Percentiles rank a stretch among this genome's conserved stretches.
phyloP scores from a whole-genome alignment of 1,140 invertebrate genomes.

The Theocolax elegans region DNA sequence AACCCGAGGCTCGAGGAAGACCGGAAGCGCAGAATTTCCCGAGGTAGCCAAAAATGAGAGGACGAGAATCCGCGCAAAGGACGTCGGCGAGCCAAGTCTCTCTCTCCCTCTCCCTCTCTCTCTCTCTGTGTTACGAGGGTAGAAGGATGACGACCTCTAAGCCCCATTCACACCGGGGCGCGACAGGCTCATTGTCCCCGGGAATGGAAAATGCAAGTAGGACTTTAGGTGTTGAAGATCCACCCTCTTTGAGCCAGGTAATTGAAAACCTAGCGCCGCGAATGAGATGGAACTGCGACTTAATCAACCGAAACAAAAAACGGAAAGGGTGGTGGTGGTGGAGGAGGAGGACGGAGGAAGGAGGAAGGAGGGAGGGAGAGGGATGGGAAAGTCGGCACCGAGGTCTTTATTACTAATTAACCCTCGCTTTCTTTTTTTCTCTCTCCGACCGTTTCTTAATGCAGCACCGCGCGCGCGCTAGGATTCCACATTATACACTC shows the following conservation, averaged over 20 bases:
- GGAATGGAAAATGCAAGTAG: neutral
- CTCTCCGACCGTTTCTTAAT: neutral
- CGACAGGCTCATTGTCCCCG: neutral
- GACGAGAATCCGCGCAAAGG: conserved; percentile 1
- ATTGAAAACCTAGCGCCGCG: conserved; percentile 8
- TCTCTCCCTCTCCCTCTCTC: conserved; percentile 6
- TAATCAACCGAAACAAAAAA: conserved; percentile 18
- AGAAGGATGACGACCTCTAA: conserved; percentile 21
- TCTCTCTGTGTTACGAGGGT: conserved; percentile 14
- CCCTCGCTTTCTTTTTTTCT: neutral
- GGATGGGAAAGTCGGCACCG: neutral
- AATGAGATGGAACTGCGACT: neutral
- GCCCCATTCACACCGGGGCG: conserved; percentile 1
- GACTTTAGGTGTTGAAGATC: neutral
- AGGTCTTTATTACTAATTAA: conserved; percentile 25
- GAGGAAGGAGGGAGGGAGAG: too few species aligned
- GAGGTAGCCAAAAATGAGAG: conserved; percentile 13
- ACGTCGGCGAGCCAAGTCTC: too few species aligned
- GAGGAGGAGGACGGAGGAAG: too few species aligned
- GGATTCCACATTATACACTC: too few species aligned
- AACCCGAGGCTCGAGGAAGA: neutral
- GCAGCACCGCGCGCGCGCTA: neutral
- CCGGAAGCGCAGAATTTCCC: conserved; percentile 23
- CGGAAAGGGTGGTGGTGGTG: too few species aligned
- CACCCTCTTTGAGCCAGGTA: neutral